Evolutionary conservation across 2,888 invertebrate genomes (phyloP), one percentile per base, ranked within the genome.

Genomic region (Drosophila niveifrons): DNA sequence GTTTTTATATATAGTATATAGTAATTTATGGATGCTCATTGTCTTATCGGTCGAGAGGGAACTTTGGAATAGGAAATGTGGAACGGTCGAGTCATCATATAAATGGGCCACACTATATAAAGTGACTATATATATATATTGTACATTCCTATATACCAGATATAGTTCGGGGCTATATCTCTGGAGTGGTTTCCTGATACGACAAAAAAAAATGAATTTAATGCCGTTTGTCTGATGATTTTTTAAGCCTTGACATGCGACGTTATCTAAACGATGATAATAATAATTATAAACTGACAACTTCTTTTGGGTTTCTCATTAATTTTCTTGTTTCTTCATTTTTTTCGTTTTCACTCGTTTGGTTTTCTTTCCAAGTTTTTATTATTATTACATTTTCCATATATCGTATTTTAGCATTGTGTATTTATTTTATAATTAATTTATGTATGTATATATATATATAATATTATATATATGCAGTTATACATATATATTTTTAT

Each of bases 21-120:
- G 28, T 18, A 66, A 29, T 61, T 61, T 61, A 55, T 61, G 41
- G 28, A 39, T 47, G 47, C 28, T 46, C 51, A 1, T 1, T 1
- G 41, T n/a, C 58, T 75, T 75, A 75, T 75, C 76, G 62, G 36
- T 46, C 8, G 11, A 46, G 28, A 15, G 43, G 29, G 57, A 61
- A 75, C 77, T 75, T 72, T 75, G 77, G 77, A 64, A 76, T 75
- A 13, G 75, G 68, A 75, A 75, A 72, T 58, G 39, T 34, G 29
- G 15, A 9, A 46, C 6, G 4, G 47, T 58, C 39, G 72, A 76
- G 57, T 68, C 68, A 67, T 57, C 53, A 36, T 51, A 43, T 61
- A 76, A 75, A 43, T 75, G 76, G 76, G 57, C 46, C 67, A 59
- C 44, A 44, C 31, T 9, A 43, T 10, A 29, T 23, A n/a, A n/a